A percentile compares a stretch with the other conserved stretches of the same genome.
Evolutionary conservation across 2,888 invertebrate species (phyloP).

Genomic region (Leptinotarsa tumamoca): DNA sequence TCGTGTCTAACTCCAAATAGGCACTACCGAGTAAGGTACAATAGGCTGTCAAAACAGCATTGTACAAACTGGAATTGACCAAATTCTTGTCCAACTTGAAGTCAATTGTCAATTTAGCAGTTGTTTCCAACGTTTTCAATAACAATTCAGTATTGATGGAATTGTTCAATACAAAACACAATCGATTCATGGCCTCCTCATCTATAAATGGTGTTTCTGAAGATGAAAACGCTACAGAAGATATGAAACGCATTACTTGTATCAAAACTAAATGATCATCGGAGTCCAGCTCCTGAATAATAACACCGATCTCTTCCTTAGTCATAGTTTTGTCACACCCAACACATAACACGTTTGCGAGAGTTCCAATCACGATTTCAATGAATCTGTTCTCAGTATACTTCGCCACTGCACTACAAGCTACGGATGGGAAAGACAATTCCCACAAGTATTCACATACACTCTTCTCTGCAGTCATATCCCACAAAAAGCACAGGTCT

Average conservation of each 20-base stretch:
- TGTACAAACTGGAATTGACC: slow-evolving; percentile 47
- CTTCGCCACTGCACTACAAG: slow-evolving; percentile 70
- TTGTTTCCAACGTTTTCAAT: slow-evolving; percentile 71
- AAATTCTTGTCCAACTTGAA: slow-evolving; percentile 49
- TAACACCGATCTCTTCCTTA: slow-evolving; percentile 69
- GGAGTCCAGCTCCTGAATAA: slow-evolving; percentile 71
- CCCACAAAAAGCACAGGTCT: slow-evolving; percentile 84
- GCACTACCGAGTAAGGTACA: slow-evolving; percentile 45
- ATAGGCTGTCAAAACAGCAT: slow-evolving; percentile 51
- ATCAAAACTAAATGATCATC: slow-evolving; percentile 80
- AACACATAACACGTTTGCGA: slow-evolving; percentile 83
- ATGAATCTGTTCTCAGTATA: slow-evolving; percentile 73
- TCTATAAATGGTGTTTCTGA: slow-evolving; percentile 67
- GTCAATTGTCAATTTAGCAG: slow-evolving; percentile 59
- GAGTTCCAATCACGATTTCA: slow-evolving; percentile 86
- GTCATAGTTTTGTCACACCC: slow-evolving; percentile 71
- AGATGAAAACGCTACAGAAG: slow-evolving; percentile 65
- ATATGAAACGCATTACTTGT: slow-evolving; percentile 78
- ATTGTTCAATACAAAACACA: slow-evolving; percentile 80
- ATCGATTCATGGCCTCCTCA: slow-evolving; percentile 69
- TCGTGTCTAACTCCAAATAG: slow-evolving; percentile 52
- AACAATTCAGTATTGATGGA: slow-evolving; percentile 77
- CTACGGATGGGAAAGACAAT: slow-evolving; percentile 76
- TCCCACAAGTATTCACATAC: slow-evolving; percentile 78
- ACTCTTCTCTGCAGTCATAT: slow-evolving; percentile 85